Percentiles rank a stretch among this genome's conserved stretches.
These are phyloP conservation scores for Pagetopsis macropterus DNA, from an alignment of 2,797 vertebrate genomes.

Conservation along the genomic window DNA sequence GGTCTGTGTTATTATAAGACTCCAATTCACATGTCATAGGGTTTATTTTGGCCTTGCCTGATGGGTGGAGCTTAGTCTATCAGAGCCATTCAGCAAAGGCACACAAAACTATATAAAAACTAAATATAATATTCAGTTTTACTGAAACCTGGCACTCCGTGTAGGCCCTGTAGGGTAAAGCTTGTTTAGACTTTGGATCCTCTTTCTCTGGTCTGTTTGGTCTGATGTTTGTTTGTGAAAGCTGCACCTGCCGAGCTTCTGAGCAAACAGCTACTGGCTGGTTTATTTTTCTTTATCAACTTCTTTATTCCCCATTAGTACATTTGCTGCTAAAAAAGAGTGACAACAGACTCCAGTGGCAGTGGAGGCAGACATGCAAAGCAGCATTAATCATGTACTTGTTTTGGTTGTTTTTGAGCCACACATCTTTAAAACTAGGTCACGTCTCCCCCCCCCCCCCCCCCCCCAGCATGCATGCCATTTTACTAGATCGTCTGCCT, in stretches of 20 bases:
- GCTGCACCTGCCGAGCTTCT: constrained; percentile 2
- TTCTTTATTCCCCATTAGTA: constrained; percentile 15
- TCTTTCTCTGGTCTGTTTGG: neutral
- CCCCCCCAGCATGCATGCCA: constrained; percentile 37
- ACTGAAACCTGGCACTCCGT: constrained; percentile 8
- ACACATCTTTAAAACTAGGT: constrained; percentile 67
- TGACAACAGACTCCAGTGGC: constrained; percentile 22
- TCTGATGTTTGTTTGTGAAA: constrained; percentile 21
- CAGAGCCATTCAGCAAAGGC: constrained; percentile 14
- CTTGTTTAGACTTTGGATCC: constrained; percentile 3
- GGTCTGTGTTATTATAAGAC: constrained; percentile 43
- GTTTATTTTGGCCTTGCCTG: constrained; percentile 44
- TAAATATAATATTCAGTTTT: constrained; percentile 14
- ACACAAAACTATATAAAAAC: too few relatives aligned
- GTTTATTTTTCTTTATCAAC: constrained; percentile 27
- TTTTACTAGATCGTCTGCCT: constrained; percentile 60
- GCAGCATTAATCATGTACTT: constrained; percentile 70
- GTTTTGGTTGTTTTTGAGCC: constrained; percentile 63
- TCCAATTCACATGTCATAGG: constrained; percentile 22
- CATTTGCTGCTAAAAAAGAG: constrained; percentile 27
- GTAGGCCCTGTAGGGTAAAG: neutral
- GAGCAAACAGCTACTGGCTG: neutral
- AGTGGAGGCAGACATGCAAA: constrained; percentile 38
- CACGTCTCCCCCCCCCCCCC: constrained; percentile 44
- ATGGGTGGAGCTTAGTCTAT: constrained; percentile 35